Base-by-base conservation (phyloP, 2,888 invertebrate species). In the Eristalinus sepulchralis region DNA sequence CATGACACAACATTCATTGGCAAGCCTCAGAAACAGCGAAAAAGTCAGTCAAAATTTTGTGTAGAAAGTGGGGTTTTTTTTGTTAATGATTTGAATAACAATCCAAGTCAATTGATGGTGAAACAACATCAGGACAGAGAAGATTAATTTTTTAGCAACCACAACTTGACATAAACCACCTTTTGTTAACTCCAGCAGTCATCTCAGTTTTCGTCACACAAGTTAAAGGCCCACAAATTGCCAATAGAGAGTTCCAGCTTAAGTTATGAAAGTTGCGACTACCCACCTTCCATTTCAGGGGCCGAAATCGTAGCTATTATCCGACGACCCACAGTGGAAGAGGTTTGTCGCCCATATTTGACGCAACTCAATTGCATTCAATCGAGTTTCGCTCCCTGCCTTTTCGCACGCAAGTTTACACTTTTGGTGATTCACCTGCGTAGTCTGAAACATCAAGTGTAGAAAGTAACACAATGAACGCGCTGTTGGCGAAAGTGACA, bases 391-490 rank as follows among this genome's bases (percentile, higher is more conserved):
- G 34, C 62, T 36, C 57, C 17, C 8, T 17, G 24, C 20, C 67
- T 72, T 72, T 60, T 67, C 66, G 66, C 60, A 80, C 62, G 53
- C 67, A 34, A 36, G 17, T 62, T 62, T n/a, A 62, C 60, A 36
- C 66, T 22, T 34, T 27, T 72, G 24, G 24, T 55, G 6, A n/a
- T 62, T 77, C 76, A 64, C 62, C 57, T 55, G 17, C 24, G 27
- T 17, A 47, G 27, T 64, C 66, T 53, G n/a, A 55, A 47, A 71
- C 68, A 59, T 20, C 47, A 9, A 66, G 27, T 66, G 53, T 55
- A 80, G 80, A 80, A 80, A 80, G 80, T 72, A 80, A 80, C 79
- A 72, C 79, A 72, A 24, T 71, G 64, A 47, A 39, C 78, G 66
- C 22, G 60, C 53, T 63, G 27, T 8, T 33, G 20, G 72, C 60